Evolutionary conservation across 2,888 invertebrate genomes (phyloP), one percentile per base, ranked within the genome.

Genomic region (Callyntrura guangdongensis): DNA sequence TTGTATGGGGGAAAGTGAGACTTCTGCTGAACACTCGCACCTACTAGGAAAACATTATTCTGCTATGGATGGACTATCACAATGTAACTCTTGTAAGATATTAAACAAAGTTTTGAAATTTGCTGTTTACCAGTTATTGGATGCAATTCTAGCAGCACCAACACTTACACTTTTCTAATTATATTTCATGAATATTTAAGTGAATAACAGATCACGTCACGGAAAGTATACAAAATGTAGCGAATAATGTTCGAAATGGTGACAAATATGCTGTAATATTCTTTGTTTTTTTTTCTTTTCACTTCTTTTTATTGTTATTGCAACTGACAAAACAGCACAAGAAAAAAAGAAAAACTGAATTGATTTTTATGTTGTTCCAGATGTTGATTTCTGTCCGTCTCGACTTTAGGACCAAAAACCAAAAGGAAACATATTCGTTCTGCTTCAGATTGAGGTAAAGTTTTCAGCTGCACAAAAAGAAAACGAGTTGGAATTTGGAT

Each of bases 1-100:
- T 67, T 47, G 36, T 88, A 8, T n/a, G 88, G 88, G 88, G 88
- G 0, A 47, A 82, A 20, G 5, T 83, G 88, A 74, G 49, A 83
- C 81, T 74, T 11, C 27, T 6, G 11, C 83, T 17, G 47, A 77
- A 22, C 49, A 36, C 67, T 27, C 11, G 14, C 25, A 67, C 67
- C 25, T 67, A 22, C 64, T 2, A 11, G 11, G 11, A 5, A 53
- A 53, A 53, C n/a, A 53, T 53, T n/a, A 53, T 53, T n/a, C n/a
- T 36, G 36, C 3, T 36, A 36, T 36, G 36, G 36, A 36, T 36
- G 2, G 36, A 4, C 6, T 2, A 6, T 36, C 6, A 36, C 36
- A 6, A 53, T 53, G 11, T 6, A 53, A 53, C 11, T 53, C 1
- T 53, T 11, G 53, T 3, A 53, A 53, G n/a, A 53, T 53, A 14